Base-by-base conservation (phyloP, 23 tunicate species). In the Ciona savignyi region DNA sequence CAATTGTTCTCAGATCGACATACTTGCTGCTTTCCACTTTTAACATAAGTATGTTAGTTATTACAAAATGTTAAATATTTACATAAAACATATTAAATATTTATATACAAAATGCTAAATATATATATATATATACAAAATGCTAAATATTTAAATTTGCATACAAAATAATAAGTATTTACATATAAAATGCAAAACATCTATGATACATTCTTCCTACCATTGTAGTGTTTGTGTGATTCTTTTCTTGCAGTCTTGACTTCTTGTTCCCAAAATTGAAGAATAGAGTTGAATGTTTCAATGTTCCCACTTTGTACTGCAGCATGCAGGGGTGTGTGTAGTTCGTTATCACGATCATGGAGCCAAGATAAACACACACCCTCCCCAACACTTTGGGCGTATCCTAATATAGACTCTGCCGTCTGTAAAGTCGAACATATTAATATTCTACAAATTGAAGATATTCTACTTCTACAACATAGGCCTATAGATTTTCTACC, bases 1-100 rank as follows among this genome's bases (percentile, higher is more conserved):
- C 75, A 23, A n/a, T 27, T 21, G 75, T 70, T 28, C 63, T 33
- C 25, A 67, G 31, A 61, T 74, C 87, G 0, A 75, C 75, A 34
- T 82, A 82, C 28, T 35, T 72, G 15, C 6, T 9, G 24, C 22
- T 63, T 25, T 63, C 67, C n/a, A n/a, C n/a, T n/a, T n/a, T n/a
- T n/a, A n/a, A n/a, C n/a, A n/a, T n/a, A n/a, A n/a, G n/a, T n/a
- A n/a, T n/a, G n/a, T n/a, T n/a, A n/a, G n/a, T n/a, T n/a, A n/a
- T n/a, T n/a, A n/a, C n/a, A n/a, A n/a, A n/a, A n/a, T n/a, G n/a
- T n/a, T n/a, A n/a, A n/a, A n/a, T n/a, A n/a, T n/a, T n/a, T n/a
- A n/a, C n/a, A n/a, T n/a, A n/a, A n/a, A n/a, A n/a, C n/a, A n/a
- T n/a, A n/a, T n/a, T n/a, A n/a, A n/a, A n/a, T n/a, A n/a, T n/a